phyloP scores from a whole-genome alignment of 2,888 invertebrate genomes.

The Synanthedon andrenaeformis region DNA sequence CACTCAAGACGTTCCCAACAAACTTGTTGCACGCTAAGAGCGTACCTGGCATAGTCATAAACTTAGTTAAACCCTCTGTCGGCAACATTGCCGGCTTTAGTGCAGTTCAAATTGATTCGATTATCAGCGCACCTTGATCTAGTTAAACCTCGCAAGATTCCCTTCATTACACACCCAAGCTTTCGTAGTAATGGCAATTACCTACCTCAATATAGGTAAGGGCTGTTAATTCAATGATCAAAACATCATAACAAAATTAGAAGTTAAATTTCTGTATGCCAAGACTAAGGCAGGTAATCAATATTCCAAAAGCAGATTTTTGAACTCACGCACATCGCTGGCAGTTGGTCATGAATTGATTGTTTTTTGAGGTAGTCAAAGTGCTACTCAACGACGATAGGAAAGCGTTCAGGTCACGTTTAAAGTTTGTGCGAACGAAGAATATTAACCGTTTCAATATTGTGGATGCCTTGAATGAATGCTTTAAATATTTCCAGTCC shows the following conservation, averaged over 20 bases:
- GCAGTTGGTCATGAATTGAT: constrained; percentile 63
- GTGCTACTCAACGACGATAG: constrained; percentile 61
- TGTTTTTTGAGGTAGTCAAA: constrained; percentile 54
- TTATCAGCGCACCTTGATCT: constrained; percentile 65
- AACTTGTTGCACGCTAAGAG: constrained; percentile 64
- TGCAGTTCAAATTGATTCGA: constrained; percentile 63
- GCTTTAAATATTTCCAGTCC: constrained; percentile 44
- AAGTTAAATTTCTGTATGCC: constrained; percentile 4
- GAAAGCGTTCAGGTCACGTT: constrained; percentile 65
- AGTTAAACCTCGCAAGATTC: constrained; percentile 46
- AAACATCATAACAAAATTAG: too few relatives aligned
- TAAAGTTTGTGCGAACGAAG: constrained; percentile 36
- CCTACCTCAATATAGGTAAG: neutral
- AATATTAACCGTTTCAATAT: constrained; percentile 52
- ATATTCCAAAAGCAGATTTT: constrained; percentile 37
- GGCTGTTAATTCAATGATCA: neutral
- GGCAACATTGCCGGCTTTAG: constrained; percentile 51
- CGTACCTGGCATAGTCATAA: constrained; percentile 61
- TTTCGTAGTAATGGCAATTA: constrained; percentile 12
- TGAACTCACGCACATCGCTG: constrained; percentile 40
- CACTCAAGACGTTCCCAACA: constrained; percentile 59
- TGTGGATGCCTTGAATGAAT: constrained; percentile 37
- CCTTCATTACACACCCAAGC: constrained; percentile 31
- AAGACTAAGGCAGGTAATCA: constrained; percentile 8
- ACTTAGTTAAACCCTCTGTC: constrained; percentile 62